Evolutionary conservation across 2,113 vertebrate genomes (phyloP).

Genomic region (Serinus canaria): DNA sequence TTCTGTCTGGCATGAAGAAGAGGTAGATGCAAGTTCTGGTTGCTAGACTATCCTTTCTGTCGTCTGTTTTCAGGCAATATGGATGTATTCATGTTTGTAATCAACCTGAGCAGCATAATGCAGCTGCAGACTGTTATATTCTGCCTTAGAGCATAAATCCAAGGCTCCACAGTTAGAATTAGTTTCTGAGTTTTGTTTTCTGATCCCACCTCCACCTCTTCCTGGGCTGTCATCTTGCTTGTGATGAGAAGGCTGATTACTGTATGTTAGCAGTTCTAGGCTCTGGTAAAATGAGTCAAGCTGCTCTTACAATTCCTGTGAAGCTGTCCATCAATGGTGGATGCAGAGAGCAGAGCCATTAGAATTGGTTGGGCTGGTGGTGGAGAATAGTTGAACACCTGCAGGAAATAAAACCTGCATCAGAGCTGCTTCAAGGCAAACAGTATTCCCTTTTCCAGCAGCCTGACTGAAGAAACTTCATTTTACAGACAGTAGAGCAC

Average conservation of each 20-base stretch:
- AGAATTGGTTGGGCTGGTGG: background rate
- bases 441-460: background rate
- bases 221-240: background rate
- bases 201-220: background rate
- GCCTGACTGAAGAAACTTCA: background rate
- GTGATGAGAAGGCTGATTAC: background rate
- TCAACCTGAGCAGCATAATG: background rate
- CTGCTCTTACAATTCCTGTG: background rate
- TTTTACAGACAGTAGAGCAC: background rate
- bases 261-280: background rate
- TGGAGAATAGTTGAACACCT: background rate
- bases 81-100: background rate
- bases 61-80: background rate
- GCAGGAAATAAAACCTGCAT: background rate
- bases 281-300: background rate
- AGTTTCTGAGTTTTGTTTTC: background rate
- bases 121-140: background rate
- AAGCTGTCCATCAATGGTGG: background rate
- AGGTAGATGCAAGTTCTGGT: background rate
- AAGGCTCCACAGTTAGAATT: background rate
- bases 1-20: background rate
- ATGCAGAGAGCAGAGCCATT: background rate
- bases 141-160: background rate
- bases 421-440: background rate
- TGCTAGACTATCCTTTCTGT: background rate